A percentile compares a stretch with the other conserved stretches of the same genome.
phyloP scores from a whole-genome alignment of 2,888 invertebrate species.

The Listrodromus nycthemerus region DNA sequence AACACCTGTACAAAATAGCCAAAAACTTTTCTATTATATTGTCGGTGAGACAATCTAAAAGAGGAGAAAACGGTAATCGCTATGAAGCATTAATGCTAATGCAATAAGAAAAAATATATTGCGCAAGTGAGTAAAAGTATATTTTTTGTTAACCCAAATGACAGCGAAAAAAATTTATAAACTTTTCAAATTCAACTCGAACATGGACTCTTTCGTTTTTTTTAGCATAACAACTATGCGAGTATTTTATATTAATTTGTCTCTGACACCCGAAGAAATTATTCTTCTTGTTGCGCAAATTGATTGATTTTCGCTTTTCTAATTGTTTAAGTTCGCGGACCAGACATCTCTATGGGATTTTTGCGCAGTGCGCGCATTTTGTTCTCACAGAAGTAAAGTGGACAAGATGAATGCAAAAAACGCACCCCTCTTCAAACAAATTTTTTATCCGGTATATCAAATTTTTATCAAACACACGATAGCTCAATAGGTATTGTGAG shows the following conservation, averaged over 20 bases:
- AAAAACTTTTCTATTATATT: not conserved
- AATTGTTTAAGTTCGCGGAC: not conserved
- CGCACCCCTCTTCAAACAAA: no score
- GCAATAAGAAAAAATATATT: not conserved
- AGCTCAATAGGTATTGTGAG: not conserved
- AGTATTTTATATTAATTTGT: no score
- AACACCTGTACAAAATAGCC: constrained; percentile 30
- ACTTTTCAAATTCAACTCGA: no score
- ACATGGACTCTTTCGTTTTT: no score
- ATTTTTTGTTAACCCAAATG: no score
- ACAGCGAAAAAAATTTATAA: no score
- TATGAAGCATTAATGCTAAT: not conserved
- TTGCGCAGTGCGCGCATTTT: not conserved
- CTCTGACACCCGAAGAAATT: no score
- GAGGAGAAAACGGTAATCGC: not conserved
- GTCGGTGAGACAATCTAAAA: not conserved
- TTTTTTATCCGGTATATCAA: not conserved
- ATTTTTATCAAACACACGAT: not conserved
- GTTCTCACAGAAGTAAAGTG: not conserved
- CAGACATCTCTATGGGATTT: not conserved
- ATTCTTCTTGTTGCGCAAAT: no score
- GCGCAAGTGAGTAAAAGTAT: not conserved
- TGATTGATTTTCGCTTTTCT: not conserved
- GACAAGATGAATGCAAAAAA: not conserved
- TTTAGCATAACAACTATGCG: no score